A percentile compares a stretch with the other conserved stretches of the same genome.
phyloP scores from a whole-genome alignment of 1,140 invertebrate species.

The Amphibalanus amphitrite region DNA sequence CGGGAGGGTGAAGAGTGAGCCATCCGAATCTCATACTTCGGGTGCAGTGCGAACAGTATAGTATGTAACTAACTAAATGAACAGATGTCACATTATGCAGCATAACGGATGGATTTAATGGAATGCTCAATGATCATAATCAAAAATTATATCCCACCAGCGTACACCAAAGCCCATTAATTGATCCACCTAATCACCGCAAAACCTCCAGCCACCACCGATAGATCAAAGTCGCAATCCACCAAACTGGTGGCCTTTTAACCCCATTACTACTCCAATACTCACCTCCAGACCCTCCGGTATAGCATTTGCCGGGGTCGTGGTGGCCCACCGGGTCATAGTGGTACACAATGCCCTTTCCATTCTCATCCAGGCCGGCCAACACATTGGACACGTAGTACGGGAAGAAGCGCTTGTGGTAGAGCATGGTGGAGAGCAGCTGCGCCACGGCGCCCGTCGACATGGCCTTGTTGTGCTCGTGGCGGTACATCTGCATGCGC shows the following conservation, averaged over 20 bases:
- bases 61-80: too few species aligned
- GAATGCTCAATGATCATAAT: too few species aligned
- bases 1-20: background rate
- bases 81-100: too few species aligned
- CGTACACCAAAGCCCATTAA: too few species aligned
- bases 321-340: conserved; percentile 95
- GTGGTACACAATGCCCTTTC: conserved; percentile 74
- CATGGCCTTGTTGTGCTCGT: conserved; percentile 90
- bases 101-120: too few species aligned
- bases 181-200: conserved; percentile 14
- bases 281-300: conserved; percentile 46
- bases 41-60: too few species aligned
- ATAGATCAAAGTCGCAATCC: too few species aligned
- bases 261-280: background rate
- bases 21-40: too few species aligned
- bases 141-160: too few species aligned
- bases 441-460: conserved; percentile 78
- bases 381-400: conserved; percentile 94
- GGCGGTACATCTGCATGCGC: conserved; percentile 83
- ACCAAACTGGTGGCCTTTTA: too few species aligned
- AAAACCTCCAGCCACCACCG: too few species aligned
- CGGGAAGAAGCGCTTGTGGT: conserved; percentile 94
- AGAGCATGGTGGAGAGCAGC: conserved; percentile 88
- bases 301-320: conserved; percentile 57
- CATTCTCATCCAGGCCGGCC: conserved; percentile 53